These are phyloP conservation scores for Tineola bisselliella DNA, from an alignment of 2,888 invertebrate genomes.

Conservation along the genomic window DNA sequence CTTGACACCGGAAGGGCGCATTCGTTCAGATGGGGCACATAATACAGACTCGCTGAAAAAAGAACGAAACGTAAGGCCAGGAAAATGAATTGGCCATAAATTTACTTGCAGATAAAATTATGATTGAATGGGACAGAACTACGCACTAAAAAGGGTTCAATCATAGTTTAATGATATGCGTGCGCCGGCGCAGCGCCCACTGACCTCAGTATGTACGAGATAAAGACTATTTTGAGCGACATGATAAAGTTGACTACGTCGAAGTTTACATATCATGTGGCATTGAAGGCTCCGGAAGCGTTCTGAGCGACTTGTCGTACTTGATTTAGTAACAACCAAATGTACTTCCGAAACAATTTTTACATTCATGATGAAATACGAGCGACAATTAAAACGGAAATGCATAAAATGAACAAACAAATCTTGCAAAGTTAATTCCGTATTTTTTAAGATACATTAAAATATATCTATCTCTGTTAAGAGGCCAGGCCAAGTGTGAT, in stretches of 20 bases:
- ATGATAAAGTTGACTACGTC: conserved; percentile 56
- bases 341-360: conserved; percentile 21
- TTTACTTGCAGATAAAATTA: neutral
- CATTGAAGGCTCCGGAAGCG: conserved; percentile 52
- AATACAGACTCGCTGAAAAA: neutral
- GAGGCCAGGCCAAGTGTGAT: too few species aligned
- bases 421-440: too few species aligned
- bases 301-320: conserved; percentile 27
- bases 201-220: conserved; percentile 61
- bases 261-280: conserved; percentile 38
- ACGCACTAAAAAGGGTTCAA: conserved; percentile 29
- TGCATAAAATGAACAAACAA: too few species aligned
- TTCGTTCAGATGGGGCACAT: neutral
- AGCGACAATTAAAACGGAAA: too few species aligned
- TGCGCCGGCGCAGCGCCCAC: conserved; percentile 51
- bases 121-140: neutral
- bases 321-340: conserved; percentile 19
- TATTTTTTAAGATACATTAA: too few species aligned
- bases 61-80: neutral
- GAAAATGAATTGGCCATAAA: neutral
- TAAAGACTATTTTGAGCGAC: conserved; percentile 61
- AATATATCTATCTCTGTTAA: too few species aligned
- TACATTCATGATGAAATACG: neutral
- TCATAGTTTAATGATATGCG: conserved; percentile 42
- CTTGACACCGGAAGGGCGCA: neutral